Evolutionary conservation across 2,797 vertebrate species (phyloP).

Genomic region (Knipowitschia caucasica): DNA sequence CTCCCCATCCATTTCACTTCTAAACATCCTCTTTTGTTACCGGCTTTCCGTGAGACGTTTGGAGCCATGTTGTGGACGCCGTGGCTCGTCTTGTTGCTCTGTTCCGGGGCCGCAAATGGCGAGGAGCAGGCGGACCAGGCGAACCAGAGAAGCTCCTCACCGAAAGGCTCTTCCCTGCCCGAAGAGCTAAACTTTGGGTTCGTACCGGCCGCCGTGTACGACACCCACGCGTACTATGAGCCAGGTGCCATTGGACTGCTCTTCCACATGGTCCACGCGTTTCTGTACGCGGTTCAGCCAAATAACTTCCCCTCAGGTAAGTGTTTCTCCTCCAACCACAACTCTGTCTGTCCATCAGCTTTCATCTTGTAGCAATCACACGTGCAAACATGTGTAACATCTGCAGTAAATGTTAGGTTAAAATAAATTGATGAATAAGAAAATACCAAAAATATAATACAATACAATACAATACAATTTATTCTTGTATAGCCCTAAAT

Average conservation of each 20-base stretch:
- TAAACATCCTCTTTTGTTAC: neutral
- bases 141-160: slow-evolving; percentile 10
- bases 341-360: too few relatives aligned
- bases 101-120: slow-evolving; percentile 70
- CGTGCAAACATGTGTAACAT: too few relatives aligned
- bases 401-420: too few relatives aligned
- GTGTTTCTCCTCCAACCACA: slow-evolving; percentile 10
- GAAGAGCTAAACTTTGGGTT: slow-evolving; percentile 83
- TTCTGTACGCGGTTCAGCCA: slow-evolving; percentile 86
- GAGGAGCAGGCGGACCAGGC: slow-evolving; percentile 49
- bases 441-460: too few relatives aligned
- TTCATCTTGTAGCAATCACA: too few relatives aligned
- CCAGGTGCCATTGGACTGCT: slow-evolving; percentile 76
- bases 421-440: too few relatives aligned
- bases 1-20: slow-evolving; percentile 14
- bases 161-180: slow-evolving; percentile 60
- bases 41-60: slow-evolving; percentile 33
- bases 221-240: slow-evolving; percentile 82
- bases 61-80: slow-evolving; percentile 77
- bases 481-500: too few relatives aligned
- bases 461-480: too few relatives aligned
- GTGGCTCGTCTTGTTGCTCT: slow-evolving; percentile 73
- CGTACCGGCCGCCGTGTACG: slow-evolving; percentile 82
- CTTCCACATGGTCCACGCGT: slow-evolving; percentile 84
- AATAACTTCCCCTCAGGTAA: slow-evolving; percentile 89